Base-by-base conservation (phyloP, 2,797 vertebrate species). In the Malurus splendens region DNA sequence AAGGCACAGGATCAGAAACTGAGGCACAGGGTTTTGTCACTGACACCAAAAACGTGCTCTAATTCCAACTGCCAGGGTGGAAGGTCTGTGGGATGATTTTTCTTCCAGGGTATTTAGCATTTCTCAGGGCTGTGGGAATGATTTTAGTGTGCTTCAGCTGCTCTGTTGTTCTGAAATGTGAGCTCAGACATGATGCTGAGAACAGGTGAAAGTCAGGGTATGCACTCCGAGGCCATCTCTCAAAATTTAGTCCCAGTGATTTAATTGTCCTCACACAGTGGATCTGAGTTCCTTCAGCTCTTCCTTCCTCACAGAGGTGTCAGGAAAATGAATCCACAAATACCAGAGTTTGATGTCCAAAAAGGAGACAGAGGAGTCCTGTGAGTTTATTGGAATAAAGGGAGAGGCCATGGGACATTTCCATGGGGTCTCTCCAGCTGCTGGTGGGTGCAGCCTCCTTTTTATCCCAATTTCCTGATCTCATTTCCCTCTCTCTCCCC, bases 131-230 rank as follows among this genome's bases (percentile, higher is more conserved):
- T 60, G 33, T 44, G 41, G 67, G 90, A 90, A 50, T 88, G 42
- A 82, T 82, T 84, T 84, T 36, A 38, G 42, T 42, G 56, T 82
- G 41, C 74, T 83, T 82, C 51, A 82, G 27, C 52, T 82, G 64
- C 78, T 92, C 64, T 41, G 41, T 57, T 90, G 50, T 41, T 61
- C 67, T 95, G 90, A 94, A 94, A 90, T 82, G 90, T 0, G 18
- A 50, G 56, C 71, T 65, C 7, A 9, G 86, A 70, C 8, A n/a
- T 27, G 44, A 38, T 36, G 47, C 76, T 82, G 79, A 71, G 76
- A 85, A 61, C 45, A 18, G 3, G 25, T 30, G 64, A 25, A 73
- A 30, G 20, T n/a, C 33, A 52, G 71, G 50, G 55, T 44, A 18
- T 4, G 2, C 4, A 11, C 86, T 77, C 9, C 0, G 41, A 84